Percentiles rank a stretch among this genome's conserved stretches.
phyloP scores from a whole-genome alignment of 2,797 vertebrate genomes.

The Lutjanus campechanus region DNA sequence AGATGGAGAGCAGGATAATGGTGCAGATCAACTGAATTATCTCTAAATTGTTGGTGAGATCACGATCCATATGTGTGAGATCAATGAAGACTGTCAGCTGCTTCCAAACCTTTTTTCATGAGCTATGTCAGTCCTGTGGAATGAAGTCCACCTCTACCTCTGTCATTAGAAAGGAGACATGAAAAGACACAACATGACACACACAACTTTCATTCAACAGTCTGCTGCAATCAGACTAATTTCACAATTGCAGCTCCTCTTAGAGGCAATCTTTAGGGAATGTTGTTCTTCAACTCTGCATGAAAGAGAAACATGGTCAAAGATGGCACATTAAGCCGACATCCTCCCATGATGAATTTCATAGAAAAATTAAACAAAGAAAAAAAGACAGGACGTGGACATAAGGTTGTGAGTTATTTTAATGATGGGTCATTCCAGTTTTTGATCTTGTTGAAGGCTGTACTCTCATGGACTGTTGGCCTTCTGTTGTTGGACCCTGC shows the following conservation, averaged over 20 bases:
- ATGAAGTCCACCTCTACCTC: slow-evolving; percentile 5
- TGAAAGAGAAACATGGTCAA: background rate
- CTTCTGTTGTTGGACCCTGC: background rate
- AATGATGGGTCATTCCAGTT: background rate
- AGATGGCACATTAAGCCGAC: too few species aligned
- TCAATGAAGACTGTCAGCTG: background rate
- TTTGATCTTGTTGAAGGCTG: background rate
- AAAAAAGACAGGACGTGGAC: background rate
- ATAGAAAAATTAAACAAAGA: background rate
- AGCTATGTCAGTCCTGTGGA: slow-evolving; percentile 3
- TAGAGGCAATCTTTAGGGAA: background rate
- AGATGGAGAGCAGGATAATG: background rate
- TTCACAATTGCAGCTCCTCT: background rate
- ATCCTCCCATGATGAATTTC: background rate
- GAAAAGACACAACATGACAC: background rate
- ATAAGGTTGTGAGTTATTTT: background rate
- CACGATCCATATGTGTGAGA: slow-evolving; percentile 5
- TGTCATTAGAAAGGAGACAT: background rate
- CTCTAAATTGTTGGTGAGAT: background rate
- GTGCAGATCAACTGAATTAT: background rate
- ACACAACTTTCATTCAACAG: background rate
- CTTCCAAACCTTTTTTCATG: background rate
- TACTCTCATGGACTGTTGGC: background rate
- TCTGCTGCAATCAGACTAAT: slow-evolving; percentile 1
- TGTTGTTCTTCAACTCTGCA: background rate